Conservation (phyloP, 2,113 vertebrate genomes). For the Glaucomys volans region DNA sequence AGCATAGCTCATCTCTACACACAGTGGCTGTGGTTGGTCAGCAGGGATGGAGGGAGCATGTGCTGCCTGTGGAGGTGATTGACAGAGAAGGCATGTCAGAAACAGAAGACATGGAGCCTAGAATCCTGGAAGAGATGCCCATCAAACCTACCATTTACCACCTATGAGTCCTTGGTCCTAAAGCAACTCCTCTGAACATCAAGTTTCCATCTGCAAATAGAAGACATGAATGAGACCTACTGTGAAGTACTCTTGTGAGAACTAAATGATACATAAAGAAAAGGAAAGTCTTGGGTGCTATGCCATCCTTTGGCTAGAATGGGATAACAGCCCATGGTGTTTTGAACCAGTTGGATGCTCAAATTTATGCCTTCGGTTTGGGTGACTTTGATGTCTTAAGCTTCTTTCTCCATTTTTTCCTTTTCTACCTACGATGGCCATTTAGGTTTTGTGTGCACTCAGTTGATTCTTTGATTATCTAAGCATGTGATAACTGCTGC, state of each 20-base stretch:
- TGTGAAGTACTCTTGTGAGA: background rate
- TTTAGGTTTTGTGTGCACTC: too few relatives aligned
- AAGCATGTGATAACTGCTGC: background rate
- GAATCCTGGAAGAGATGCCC: background rate
- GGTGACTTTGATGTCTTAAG: background rate
- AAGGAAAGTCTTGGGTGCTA: background rate
- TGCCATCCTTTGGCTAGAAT: background rate
- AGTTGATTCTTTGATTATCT: background rate
- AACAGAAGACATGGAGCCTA: rapidly evolving
- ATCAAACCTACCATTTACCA: rapidly evolving
- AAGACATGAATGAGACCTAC: background rate
- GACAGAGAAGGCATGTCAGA: background rate
- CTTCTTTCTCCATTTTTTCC: background rate
- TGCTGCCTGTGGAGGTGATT: background rate
- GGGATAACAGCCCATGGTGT: rapidly evolving
- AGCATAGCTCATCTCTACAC: background rate
- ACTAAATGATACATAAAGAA: background rate
- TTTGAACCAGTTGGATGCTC: background rate
- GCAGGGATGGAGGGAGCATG: rapidly evolving
- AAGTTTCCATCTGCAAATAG: background rate
- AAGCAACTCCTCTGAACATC: background rate
- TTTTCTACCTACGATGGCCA: background rate
- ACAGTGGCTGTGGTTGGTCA: rapidly evolving
- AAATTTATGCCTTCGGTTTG: background rate
- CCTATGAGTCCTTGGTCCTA: background rate